Percentiles rank a stretch among this genome's conserved stretches.
phyloP scores from a whole-genome alignment of 1,140 invertebrate genomes.

The Diachasmimorpha longicaudata region DNA sequence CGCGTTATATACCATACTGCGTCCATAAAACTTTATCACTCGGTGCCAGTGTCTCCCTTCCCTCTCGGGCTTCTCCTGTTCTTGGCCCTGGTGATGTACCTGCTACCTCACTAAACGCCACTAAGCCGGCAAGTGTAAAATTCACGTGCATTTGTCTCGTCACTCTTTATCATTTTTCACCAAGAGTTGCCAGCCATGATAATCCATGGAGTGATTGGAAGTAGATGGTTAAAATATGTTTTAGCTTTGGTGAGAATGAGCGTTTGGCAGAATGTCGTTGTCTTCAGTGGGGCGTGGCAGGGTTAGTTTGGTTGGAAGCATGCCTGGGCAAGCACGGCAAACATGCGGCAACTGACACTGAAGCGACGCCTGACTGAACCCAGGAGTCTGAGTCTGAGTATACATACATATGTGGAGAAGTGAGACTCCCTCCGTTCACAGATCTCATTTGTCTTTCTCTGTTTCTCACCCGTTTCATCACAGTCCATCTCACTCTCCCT shows the following conservation, averaged over 20 bases:
- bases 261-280: slow-evolving; percentile 46
- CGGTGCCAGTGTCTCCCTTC: slow-evolving; percentile 21
- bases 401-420: slow-evolving; percentile 36
- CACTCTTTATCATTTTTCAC: too few species aligned
- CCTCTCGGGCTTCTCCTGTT: background rate
- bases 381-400: slow-evolving; percentile 38
- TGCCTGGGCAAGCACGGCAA: slow-evolving; percentile 56
- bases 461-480: background rate
- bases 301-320: slow-evolving; percentile 60
- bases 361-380: slow-evolving; percentile 44
- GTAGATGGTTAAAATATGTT: background rate
- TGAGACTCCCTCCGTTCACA: background rate
- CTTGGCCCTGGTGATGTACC: background rate
- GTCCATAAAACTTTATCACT: slow-evolving; percentile 31
- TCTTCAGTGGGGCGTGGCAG: slow-evolving; percentile 47
- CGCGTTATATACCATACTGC: slow-evolving; percentile 4
- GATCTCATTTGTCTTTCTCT: background rate
- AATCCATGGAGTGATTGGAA: slow-evolving; percentile 24
- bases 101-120: background rate
- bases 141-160: too few species aligned
- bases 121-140: background rate
- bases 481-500: slow-evolving; percentile 12
- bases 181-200: background rate
- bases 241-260: background rate
- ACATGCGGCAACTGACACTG: slow-evolving; percentile 59